These are phyloP conservation scores for Caenorhabditis elegans DNA, from an alignment of 1,140 invertebrate genomes.

Conservation along the genomic window WBcel235 BX284606.5:4296001-4296500, in stretches of 20 bases:
- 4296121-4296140: background rate
- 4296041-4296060: too few species aligned
- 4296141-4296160: background rate
- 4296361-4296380: constrained; percentile 31
- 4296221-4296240: background rate
- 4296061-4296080: too few species aligned
- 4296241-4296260: background rate
- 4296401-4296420: too few species aligned
- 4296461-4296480: too few species aligned
- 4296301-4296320: constrained; percentile 31
- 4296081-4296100: too few species aligned
- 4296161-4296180: background rate
- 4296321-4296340: constrained; percentile 9
- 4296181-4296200: background rate
- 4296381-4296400: background rate
- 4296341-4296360: constrained; percentile 8
- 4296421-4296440: too few species aligned
- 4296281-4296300: background rate
- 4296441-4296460: too few species aligned
- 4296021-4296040: too few species aligned
- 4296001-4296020: too few species aligned
- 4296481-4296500: too few species aligned
- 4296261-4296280: background rate
- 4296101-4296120: background rate
- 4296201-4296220: background rate